Conservation (phyloP, 2,797 vertebrate genomes). For the Rhinatrema bivittatum region DNA sequence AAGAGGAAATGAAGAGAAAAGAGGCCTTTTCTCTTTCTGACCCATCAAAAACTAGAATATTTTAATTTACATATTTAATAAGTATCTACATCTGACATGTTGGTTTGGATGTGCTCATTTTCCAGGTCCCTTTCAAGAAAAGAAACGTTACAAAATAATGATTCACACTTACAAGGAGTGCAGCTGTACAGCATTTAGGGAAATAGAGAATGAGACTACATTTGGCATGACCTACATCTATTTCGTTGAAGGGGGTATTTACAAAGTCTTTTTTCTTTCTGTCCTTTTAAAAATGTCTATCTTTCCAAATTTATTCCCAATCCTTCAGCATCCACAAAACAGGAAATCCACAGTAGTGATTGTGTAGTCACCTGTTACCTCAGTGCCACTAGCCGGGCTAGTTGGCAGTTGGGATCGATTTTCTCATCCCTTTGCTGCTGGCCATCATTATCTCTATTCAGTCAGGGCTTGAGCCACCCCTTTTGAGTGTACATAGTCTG, state of each 20-base stretch:
- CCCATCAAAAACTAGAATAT: no score
- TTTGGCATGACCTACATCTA: slow-evolving; percentile 55
- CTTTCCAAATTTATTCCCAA: no score
- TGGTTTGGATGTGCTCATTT: slow-evolving; percentile 1
- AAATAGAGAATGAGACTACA: slow-evolving; percentile 48
- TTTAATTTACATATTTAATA: no score
- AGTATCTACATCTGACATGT: rapidly evolving
- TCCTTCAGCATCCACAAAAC: no score
- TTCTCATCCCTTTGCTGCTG: neutral
- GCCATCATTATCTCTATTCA: neutral
- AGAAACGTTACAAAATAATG: slow-evolving; percentile 58
- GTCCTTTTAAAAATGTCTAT: neutral
- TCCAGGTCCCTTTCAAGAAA: slow-evolving; percentile 52
- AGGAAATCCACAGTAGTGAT: no score
- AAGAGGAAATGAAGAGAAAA: no score
- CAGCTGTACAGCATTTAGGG: slow-evolving; percentile 42
- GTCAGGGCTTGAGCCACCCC: neutral
- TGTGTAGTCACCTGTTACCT: no score
- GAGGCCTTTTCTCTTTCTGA: no score
- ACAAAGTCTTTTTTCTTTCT: slow-evolving; percentile 18
- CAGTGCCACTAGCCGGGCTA: no score
- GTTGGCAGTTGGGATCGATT: no score
- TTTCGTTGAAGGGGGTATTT: slow-evolving; percentile 63
- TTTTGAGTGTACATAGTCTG: no score
- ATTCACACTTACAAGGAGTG: slow-evolving; percentile 53